Conservation (phyloP, 1,140 invertebrate genomes). For the Sipha flava region DNA sequence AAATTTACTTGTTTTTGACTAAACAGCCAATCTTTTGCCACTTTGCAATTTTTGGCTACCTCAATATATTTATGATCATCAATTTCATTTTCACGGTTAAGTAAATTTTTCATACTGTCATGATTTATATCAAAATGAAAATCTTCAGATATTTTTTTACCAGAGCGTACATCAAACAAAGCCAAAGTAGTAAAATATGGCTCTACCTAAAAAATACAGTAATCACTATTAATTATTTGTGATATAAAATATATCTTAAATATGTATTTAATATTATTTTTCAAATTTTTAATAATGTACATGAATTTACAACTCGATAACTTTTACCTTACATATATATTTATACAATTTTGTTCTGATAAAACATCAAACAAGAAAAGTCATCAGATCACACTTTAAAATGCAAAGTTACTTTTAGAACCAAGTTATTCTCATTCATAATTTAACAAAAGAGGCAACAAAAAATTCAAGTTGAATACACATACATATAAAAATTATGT, state of each 20-base stretch:
- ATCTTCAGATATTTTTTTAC: constrained; percentile 82
- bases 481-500: too few relatives aligned
- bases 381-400: too few relatives aligned
- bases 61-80: constrained; percentile 18
- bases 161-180: constrained; percentile 75
- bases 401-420: too few relatives aligned
- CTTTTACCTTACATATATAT: too few relatives aligned
- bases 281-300: too few relatives aligned
- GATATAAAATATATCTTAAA: not conserved
- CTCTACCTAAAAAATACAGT: constrained; percentile 54
- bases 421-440: too few relatives aligned
- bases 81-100: constrained; percentile 42
- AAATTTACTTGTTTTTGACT: constrained; percentile 4
- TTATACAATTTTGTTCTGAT: too few relatives aligned
- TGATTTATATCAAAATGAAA: constrained; percentile 87
- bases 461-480: too few relatives aligned
- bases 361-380: too few relatives aligned
- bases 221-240: not conserved
- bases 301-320: too few relatives aligned
- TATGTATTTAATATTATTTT: not conserved
- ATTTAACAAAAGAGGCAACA: too few relatives aligned
- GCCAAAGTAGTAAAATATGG: constrained; percentile 82
- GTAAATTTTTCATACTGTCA: constrained; percentile 50
- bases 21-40: not conserved
- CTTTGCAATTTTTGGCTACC: constrained; percentile 38